These are phyloP conservation scores for Ennomos fuscantarius DNA, from an alignment of 2,888 invertebrate species.

Conservation along the genomic window DNA sequence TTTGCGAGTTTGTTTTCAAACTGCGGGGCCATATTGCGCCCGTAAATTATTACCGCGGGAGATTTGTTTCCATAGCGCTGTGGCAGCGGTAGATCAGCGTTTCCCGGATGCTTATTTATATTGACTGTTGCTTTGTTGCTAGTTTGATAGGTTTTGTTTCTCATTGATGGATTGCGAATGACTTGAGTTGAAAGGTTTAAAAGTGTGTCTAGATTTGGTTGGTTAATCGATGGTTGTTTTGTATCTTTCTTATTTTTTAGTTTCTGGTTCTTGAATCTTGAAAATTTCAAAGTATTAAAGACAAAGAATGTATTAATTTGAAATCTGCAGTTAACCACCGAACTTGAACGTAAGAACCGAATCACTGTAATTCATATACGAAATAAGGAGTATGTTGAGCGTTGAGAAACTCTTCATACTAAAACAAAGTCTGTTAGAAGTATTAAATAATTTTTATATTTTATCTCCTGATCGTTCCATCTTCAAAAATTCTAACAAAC, in stretches of 20 bases:
- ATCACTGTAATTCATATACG: too few relatives aligned
- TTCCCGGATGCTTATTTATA: conserved; percentile 81
- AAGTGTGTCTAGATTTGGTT: background rate
- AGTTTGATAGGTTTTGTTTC: conserved; percentile 62
- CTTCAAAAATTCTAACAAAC: conserved; percentile 4
- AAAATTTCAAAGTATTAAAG: too few relatives aligned
- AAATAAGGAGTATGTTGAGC: too few relatives aligned
- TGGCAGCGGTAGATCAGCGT: conserved; percentile 80
- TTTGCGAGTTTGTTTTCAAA: conserved; percentile 75
- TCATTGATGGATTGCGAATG: conserved; percentile 20
- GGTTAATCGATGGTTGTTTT: background rate
- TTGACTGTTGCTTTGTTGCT: conserved; percentile 75
- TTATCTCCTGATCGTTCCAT: background rate
- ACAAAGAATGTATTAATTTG: too few relatives aligned
- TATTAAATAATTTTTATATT: too few relatives aligned
- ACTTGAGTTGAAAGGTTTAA: conserved; percentile 1
- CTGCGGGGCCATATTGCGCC: conserved; percentile 76
- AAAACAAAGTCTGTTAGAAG: too few relatives aligned
- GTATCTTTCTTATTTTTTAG: too few relatives aligned
- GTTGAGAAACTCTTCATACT: too few relatives aligned
- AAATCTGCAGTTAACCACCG: too few relatives aligned
- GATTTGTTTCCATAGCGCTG: conserved; percentile 83
- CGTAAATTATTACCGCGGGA: conserved; percentile 80
- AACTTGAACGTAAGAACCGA: too few relatives aligned
- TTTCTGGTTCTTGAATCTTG: too few relatives aligned